These are phyloP conservation scores for Sphaeramia orbicularis DNA, from an alignment of 2,797 vertebrate genomes.

Conservation along the genomic window DNA sequence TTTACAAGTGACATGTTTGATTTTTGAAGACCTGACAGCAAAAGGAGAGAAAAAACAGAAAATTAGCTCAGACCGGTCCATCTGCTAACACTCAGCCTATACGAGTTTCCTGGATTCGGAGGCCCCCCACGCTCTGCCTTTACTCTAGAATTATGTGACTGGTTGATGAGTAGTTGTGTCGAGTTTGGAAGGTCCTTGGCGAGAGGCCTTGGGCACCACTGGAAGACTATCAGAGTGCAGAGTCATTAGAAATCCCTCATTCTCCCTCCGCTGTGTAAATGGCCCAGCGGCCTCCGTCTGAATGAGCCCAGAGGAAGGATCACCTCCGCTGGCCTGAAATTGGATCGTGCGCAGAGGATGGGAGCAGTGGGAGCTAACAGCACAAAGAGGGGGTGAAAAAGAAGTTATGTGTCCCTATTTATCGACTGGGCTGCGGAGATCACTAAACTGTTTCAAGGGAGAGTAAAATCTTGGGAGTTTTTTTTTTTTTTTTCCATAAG, in stretches of 20 bases:
- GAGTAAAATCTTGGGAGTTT: conserved; percentile 52
- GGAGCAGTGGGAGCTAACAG: conserved; percentile 35
- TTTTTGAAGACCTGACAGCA: conserved; percentile 18
- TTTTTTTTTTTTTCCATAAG: conserved; percentile 53
- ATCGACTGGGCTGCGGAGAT: conserved; percentile 64
- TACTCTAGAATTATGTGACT: conserved; percentile 64
- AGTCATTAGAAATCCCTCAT: conserved; percentile 82
- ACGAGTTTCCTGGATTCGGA: conserved; percentile 50
- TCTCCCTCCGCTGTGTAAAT: conserved; percentile 67
- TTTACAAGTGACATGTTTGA: neutral
- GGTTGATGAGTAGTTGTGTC: conserved; percentile 74
- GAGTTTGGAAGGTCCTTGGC: conserved; percentile 74
- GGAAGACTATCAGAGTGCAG: conserved; percentile 72
- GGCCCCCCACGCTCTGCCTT: conserved; percentile 39
- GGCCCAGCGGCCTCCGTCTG: conserved; percentile 63
- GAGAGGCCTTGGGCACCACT: conserved; percentile 71
- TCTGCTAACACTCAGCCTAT: conserved; percentile 59
- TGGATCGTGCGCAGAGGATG: conserved; percentile 57
- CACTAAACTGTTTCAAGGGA: conserved; percentile 63
- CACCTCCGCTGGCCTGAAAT: conserved; percentile 70
- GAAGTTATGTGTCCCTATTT: conserved; percentile 68
- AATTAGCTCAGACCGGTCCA: conserved; percentile 36
- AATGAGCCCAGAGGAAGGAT: conserved; percentile 74
- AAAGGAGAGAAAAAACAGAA: conserved; percentile 13
- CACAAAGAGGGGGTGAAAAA: neutral